Percentiles rank a stretch among this genome's conserved stretches.
Conservation (phyloP, 2,113 vertebrate genomes). For the Charadrius vociferus region DNA sequence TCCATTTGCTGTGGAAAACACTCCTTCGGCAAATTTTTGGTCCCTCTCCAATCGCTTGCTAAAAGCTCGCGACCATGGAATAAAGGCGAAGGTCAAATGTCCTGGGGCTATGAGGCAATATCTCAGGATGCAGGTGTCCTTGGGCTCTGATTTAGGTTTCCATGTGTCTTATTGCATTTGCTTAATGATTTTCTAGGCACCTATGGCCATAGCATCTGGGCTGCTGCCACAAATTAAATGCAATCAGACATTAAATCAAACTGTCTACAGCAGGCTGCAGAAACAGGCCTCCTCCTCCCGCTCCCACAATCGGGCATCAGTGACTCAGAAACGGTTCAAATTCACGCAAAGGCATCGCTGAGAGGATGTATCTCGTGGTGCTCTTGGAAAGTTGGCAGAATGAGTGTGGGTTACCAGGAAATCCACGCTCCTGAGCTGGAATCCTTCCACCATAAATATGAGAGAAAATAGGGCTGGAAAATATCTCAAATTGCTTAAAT, state of each 20-base stretch:
- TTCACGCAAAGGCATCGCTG: background rate
- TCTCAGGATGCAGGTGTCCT: conserved; percentile 55
- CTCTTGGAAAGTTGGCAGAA: background rate
- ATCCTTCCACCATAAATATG: background rate
- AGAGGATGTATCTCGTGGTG: background rate
- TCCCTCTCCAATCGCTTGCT: background rate
- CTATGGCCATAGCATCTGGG: conserved; percentile 64
- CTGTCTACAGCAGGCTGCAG: conserved; percentile 19
- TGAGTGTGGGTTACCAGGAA: background rate
- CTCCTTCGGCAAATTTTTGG: conserved; percentile 25
- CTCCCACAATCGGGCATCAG: background rate
- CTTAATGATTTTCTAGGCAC: conserved; percentile 61
- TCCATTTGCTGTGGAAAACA: conserved; percentile 25
- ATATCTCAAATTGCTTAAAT: background rate
- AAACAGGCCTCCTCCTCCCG: background rate
- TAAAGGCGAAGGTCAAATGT: conserved; percentile 51
- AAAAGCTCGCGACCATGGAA: conserved; percentile 30
- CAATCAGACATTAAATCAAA: conserved; percentile 59
- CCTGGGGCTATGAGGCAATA: conserved; percentile 33
- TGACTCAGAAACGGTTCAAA: background rate
- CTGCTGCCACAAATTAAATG: conserved; percentile 65
- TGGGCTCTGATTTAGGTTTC: conserved; percentile 60
- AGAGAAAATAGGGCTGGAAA: background rate
- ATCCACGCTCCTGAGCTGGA: background rate
- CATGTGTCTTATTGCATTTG: conserved; percentile 65